A percentile compares a stretch with the other conserved stretches of the same genome.
Evolutionary conservation across 2,797 vertebrate genomes (phyloP).

Genomic region (Aldrovandia affinis): DNA sequence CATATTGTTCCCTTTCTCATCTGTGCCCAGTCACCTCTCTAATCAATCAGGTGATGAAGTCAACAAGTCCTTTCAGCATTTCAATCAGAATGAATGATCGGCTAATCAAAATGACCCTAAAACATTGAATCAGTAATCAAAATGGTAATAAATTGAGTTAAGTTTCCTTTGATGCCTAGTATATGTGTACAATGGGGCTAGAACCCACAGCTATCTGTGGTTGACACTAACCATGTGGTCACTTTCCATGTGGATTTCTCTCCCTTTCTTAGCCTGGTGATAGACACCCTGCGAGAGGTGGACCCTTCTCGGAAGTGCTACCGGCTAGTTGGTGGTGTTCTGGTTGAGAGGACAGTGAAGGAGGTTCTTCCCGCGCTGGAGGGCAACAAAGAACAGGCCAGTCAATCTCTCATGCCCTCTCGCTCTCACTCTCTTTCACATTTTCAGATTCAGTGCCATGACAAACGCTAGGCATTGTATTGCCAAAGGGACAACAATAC

Average conservation of each 20-base stretch:
- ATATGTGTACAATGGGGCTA: too few relatives aligned
- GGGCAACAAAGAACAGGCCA: slow-evolving; percentile 85
- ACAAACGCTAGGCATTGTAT: neutral
- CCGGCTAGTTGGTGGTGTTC: slow-evolving; percentile 89
- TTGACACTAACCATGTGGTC: neutral
- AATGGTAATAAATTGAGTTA: too few relatives aligned
- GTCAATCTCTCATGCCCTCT: neutral
- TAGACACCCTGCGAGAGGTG: slow-evolving; percentile 89
- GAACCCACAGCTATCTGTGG: too few relatives aligned
- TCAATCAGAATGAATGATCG: too few relatives aligned
- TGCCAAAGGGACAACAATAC: neutral
- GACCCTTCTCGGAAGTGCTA: slow-evolving; percentile 88
- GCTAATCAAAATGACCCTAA: too few relatives aligned
- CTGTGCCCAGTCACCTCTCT: neutral
- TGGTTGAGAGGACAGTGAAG: slow-evolving; percentile 92
- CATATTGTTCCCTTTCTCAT: neutral
- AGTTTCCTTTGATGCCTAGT: too few relatives aligned
- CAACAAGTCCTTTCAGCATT: too few relatives aligned
- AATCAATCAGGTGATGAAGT: too few relatives aligned
- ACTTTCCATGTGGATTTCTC: too few relatives aligned
- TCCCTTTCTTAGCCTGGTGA: slow-evolving; percentile 90
- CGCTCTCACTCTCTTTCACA: neutral
- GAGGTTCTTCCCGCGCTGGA: slow-evolving; percentile 92
- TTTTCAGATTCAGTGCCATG: too few relatives aligned
- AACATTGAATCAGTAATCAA: too few relatives aligned